Base-by-base conservation (phyloP, 2,888 invertebrate genomes). In the Neoitamus cyanurus region DNA sequence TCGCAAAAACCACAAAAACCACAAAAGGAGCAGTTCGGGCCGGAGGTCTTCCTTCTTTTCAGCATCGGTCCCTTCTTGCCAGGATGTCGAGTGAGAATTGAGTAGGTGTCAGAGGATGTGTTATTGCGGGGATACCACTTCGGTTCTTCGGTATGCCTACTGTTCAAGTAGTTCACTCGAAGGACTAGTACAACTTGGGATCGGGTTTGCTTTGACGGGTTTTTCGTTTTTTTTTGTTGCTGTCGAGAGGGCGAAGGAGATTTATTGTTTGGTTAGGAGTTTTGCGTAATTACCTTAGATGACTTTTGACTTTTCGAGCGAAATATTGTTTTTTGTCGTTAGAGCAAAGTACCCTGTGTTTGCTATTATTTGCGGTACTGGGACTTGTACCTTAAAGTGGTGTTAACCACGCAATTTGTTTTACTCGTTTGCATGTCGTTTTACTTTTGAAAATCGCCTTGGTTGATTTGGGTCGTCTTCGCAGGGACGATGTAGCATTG, bases 11-110 rank as follows among this genome's bases (percentile, higher is more conserved):
- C 78, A 72, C 84, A 82, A 58, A 15, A 78, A 13, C 68, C 69
- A 72, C 84, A 31, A 84, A 83, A 83, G 73, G 84, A 84, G 75
- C 84, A 84, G 84, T 68, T 68, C n/a, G 25, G 83, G 48, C 20
- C 68, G 0, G 4, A 48, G 48, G 48, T 48, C 36, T 48, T 83
- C 34, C 48, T 72, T 13, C 42, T 72, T n/a, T 73, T 48, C 36
- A 68, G 20, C 5, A 48, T 13, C 25, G 20, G 58, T 58, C 58
- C 58, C 58, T 20, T 58, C 58, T 9, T 20, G 9, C 25, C 9
- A 58, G 58, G 25, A 58, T 6, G 20, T 58, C 20, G 20, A 58
- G 58, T 58, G 72, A 73, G 83, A 13, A 70, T 83, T 42, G 83
- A 72, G 72, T 83, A 84, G 83, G 80, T 82, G 75, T 84, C 58